These are phyloP conservation scores for Drosophila subpulchrella DNA, from an alignment of 1,140 invertebrate genomes.

Conservation along the genomic window DNA sequence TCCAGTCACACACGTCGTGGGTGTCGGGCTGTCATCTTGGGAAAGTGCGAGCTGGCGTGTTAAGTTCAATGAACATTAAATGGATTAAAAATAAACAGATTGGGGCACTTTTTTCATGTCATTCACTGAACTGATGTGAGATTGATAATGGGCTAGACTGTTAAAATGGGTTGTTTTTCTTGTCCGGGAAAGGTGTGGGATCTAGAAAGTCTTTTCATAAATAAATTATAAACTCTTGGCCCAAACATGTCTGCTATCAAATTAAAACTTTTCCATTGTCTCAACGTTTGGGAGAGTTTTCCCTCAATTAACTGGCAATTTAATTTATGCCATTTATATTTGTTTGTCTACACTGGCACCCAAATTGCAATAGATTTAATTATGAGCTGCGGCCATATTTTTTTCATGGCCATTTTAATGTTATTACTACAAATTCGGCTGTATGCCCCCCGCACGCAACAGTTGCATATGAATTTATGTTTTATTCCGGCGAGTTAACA, in stretches of 20 bases:
- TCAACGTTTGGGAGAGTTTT: conserved; percentile 16
- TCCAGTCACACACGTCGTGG: conserved; percentile 68
- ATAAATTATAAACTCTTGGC: conserved; percentile 32
- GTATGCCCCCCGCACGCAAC: conserved; percentile 36
- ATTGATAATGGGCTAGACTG: conserved; percentile 24
- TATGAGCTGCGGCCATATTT: conserved; percentile 26
- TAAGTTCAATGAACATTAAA: conserved; percentile 76
- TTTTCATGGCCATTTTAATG: conserved; percentile 66
- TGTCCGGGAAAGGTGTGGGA: conserved; percentile 2
- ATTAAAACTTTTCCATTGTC: conserved; percentile 50
- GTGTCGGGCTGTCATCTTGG: conserved; percentile 45
- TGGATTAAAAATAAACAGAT: conserved; percentile 70
- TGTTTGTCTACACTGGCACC: conserved; percentile 5
- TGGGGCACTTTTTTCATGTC: conserved; percentile 51
- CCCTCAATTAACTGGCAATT: conserved; percentile 41
- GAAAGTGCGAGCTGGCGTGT: conserved; percentile 51
- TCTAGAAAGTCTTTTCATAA: conserved; percentile 9
- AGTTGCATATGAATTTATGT: conserved; percentile 59
- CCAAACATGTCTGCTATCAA: conserved; percentile 19
- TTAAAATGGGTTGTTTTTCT: conserved; percentile 23
- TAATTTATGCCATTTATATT: conserved; percentile 36
- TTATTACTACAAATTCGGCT: conserved; percentile 60
- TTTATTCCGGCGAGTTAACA: conserved; percentile 51
- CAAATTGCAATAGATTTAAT: conserved; percentile 49
- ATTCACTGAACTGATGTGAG: conserved; percentile 43